Conservation (phyloP, 1,140 invertebrate genomes). For the Liolophura sinensis region DNA sequence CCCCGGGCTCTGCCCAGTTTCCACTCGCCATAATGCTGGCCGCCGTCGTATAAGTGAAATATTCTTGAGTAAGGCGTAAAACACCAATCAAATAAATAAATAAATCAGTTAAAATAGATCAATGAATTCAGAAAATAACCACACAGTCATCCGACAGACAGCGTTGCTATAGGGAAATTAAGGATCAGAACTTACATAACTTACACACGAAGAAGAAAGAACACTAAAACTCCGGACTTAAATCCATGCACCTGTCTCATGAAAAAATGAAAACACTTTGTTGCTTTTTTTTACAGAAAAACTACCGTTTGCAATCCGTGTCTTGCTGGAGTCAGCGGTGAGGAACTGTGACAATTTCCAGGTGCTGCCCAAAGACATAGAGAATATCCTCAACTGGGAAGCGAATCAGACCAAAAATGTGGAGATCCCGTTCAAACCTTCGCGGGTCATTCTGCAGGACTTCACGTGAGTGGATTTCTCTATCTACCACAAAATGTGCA, state of each 20-base stretch:
- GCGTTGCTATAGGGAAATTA: slow-evolving; percentile 3
- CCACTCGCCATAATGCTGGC: too few relatives aligned
- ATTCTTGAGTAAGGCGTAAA: too few relatives aligned
- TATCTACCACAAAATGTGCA: too few relatives aligned
- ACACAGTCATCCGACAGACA: slow-evolving; percentile 10
- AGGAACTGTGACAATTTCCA: slow-evolving; percentile 97
- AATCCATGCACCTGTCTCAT: neutral
- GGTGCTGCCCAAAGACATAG: slow-evolving; percentile 79
- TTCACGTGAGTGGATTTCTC: slow-evolving; percentile 59
- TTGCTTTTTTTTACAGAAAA: slow-evolving; percentile 49
- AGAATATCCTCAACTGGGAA: slow-evolving; percentile 92
- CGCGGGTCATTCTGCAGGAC: slow-evolving; percentile 92
- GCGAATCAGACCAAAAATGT: slow-evolving; percentile 75
- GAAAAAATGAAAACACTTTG: neutral
- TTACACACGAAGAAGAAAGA: neutral
- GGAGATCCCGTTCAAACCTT: slow-evolving; percentile 96
- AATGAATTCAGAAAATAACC: slow-evolving; percentile 10
- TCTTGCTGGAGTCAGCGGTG: slow-evolving; percentile 92
- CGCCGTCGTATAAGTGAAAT: too few relatives aligned
- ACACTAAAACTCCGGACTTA: neutral
- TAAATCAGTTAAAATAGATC: too few relatives aligned
- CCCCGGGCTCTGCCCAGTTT: too few relatives aligned
- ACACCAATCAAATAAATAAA: too few relatives aligned
- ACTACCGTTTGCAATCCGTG: slow-evolving; percentile 91
- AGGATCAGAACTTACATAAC: neutral